These are phyloP conservation scores for Pheosia gnoma DNA, from an alignment of 2,888 invertebrate genomes.

Conservation along the genomic window DNA sequence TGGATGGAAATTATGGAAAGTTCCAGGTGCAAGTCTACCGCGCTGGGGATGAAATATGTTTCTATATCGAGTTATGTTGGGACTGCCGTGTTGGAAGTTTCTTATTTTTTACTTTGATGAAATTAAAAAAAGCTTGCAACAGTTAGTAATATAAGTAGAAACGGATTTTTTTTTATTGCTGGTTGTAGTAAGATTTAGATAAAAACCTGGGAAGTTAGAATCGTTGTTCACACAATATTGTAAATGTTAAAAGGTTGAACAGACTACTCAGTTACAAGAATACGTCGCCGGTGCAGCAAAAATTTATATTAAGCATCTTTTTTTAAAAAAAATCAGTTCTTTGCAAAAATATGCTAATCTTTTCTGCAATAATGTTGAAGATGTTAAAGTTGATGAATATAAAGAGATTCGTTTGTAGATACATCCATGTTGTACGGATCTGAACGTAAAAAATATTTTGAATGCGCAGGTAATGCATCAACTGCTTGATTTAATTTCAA, in stretches of 20 bases:
- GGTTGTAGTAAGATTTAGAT: neutral
- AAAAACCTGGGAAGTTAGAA: neutral
- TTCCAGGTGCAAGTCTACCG: slow-evolving; percentile 2
- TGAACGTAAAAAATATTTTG: neutral
- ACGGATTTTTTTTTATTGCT: no score
- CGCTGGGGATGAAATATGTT: neutral
- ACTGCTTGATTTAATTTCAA: slow-evolving; percentile 57
- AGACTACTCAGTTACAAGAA: neutral
- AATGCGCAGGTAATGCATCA: slow-evolving; percentile 25
- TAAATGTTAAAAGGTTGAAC: neutral
- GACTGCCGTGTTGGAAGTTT: neutral
- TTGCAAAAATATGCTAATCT: no score
- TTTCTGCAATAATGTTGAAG: no score
- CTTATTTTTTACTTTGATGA: neutral
- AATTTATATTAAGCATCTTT: no score
- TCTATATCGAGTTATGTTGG: neutral
- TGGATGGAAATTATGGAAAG: neutral
- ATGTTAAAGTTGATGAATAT: no score
- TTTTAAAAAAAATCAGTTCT: no score
- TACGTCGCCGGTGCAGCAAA: no score
- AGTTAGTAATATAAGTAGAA: no score
- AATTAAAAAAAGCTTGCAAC: no score
- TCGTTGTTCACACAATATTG: neutral
- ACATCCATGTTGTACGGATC: neutral
- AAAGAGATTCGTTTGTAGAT: neutral